Percentiles rank a stretch among this genome's conserved stretches.
Conservation (phyloP, 1,140 invertebrate genomes). For the Melanaphis sacchari region DNA sequence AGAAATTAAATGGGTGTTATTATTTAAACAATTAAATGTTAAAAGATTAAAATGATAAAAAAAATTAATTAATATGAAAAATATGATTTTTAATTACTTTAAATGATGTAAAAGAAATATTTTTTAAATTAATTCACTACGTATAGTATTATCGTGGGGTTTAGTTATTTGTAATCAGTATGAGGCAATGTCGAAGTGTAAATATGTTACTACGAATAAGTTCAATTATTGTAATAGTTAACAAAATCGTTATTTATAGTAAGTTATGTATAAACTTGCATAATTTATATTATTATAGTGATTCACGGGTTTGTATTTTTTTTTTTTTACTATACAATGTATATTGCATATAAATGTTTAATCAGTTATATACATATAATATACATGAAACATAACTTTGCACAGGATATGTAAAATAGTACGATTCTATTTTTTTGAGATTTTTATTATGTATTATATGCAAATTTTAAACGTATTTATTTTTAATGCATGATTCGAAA, state of each 20-base stretch:
- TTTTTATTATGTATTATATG: not conserved
- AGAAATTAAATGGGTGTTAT: too few species aligned
- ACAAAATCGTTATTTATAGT: not conserved
- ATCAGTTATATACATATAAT: not conserved
- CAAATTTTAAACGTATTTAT: not conserved
- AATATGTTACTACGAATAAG: not conserved
- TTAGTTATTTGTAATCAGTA: not conserved
- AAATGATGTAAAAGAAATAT: too few species aligned
- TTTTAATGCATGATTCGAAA: not conserved
- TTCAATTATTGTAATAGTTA: not conserved
- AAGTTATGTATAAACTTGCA: not conserved
- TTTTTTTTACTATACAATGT: not conserved
- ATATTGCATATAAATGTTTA: not conserved
- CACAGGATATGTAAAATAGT: not conserved
- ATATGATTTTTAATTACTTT: too few species aligned
- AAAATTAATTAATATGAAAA: too few species aligned
- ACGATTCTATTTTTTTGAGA: not conserved
- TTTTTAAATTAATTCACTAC: not conserved
- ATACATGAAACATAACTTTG: not conserved
- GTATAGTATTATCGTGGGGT: not conserved
- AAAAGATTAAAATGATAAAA: too few species aligned
- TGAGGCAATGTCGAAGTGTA: not conserved
- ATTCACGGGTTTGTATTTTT: too few species aligned
- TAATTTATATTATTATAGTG: not conserved
- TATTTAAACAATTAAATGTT: too few species aligned